phyloP scores from a whole-genome alignment of 2,888 invertebrate species.

The Spilarctia lutea region DNA sequence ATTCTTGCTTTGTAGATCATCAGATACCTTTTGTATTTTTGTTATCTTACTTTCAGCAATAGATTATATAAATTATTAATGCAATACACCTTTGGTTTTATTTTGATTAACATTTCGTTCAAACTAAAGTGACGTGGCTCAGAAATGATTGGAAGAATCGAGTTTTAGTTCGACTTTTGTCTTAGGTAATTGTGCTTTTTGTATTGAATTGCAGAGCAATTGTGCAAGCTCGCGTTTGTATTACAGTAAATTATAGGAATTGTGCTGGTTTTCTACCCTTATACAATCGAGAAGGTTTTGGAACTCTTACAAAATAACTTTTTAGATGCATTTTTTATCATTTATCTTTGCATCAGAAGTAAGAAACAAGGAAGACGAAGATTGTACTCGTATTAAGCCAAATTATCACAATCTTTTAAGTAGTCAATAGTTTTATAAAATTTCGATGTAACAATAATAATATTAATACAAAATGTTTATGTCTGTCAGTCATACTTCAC shows the following conservation, averaged over 20 bases:
- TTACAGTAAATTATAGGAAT: too few relatives aligned
- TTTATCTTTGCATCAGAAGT: too few relatives aligned
- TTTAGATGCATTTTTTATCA: too few relatives aligned
- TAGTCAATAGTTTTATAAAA: too few relatives aligned
- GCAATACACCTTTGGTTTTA: background rate
- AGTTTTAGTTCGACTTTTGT: background rate
- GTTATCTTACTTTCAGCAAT: slow-evolving; percentile 16
- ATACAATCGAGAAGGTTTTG: background rate
- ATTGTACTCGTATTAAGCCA: too few relatives aligned
- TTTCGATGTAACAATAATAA: too few relatives aligned
- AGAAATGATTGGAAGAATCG: background rate
- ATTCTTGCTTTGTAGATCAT: slow-evolving; percentile 20
- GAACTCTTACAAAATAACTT: too few relatives aligned
- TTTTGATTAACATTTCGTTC: slow-evolving; percentile 3
- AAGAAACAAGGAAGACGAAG: too few relatives aligned
- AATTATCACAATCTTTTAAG: too few relatives aligned
- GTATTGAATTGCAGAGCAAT: background rate
- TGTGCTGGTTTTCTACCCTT: too few relatives aligned
- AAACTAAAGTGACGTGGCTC: background rate
- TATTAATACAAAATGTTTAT: too few relatives aligned
- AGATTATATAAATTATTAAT: slow-evolving; percentile 12
- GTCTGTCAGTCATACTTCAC: too few relatives aligned
- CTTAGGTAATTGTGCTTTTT: background rate
- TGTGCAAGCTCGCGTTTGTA: background rate
- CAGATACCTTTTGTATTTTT: slow-evolving; percentile 10